These are phyloP conservation scores for Callospermophilus lateralis DNA, from an alignment of 2,113 vertebrate genomes.

Conservation along the genomic window DNA sequence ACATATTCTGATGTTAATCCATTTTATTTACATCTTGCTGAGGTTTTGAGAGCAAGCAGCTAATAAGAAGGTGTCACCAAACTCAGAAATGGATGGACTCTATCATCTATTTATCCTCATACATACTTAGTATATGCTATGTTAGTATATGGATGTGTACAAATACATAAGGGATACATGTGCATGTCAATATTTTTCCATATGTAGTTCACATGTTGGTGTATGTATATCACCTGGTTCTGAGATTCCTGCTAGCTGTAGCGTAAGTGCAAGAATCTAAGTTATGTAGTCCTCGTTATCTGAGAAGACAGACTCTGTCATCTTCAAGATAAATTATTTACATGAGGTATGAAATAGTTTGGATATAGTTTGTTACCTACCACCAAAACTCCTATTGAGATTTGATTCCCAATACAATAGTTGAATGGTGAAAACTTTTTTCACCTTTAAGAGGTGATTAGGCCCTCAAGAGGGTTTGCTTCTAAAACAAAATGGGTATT, in stretches of 20 bases:
- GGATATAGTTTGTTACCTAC: background rate
- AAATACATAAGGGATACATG: accelerated
- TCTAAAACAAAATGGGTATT: too few relatives aligned
- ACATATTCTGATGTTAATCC: background rate
- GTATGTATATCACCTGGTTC: background rate
- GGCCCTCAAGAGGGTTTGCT: background rate
- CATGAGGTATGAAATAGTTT: background rate
- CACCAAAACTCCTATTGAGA: background rate
- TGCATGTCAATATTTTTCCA: background rate
- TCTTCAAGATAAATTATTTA: background rate
- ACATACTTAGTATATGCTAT: background rate
- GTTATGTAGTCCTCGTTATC: background rate
- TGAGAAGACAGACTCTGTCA: background rate
- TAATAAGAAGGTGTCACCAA: background rate
- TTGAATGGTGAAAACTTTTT: background rate
- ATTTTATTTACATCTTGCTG: background rate
- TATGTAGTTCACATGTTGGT: background rate
- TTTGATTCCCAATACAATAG: too few relatives aligned
- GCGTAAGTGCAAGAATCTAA: background rate
- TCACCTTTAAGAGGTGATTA: background rate
- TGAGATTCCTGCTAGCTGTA: background rate
- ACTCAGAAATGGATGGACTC: background rate
- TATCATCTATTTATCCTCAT: background rate
- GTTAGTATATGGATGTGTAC: background rate
- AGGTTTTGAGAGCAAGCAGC: background rate